Conservation (phyloP, 2,113 vertebrate genomes). For the Nothoprocta perdicaria region DNA sequence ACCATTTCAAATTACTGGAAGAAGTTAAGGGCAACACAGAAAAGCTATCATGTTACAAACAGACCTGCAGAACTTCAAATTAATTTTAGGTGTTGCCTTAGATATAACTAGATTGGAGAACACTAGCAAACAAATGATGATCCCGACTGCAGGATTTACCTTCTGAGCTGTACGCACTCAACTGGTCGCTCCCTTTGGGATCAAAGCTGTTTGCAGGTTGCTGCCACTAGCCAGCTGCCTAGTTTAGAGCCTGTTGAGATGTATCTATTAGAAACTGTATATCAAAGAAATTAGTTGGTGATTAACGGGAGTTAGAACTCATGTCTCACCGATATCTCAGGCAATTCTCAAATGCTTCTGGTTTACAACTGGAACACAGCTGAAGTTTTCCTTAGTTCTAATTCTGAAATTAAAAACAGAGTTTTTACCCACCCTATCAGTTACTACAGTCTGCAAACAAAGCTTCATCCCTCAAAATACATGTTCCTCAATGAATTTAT, state of each 20-base stretch:
- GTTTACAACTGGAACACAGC: not conserved
- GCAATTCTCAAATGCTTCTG: not conserved
- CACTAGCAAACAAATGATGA: not conserved
- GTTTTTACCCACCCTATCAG: not conserved
- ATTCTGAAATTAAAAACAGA: not conserved
- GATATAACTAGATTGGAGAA: not conserved
- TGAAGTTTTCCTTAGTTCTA: not conserved
- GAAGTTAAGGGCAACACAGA: not conserved
- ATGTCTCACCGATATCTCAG: rapidly evolving
- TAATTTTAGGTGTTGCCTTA: not conserved
- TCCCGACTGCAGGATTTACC: not conserved
- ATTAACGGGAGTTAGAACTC: not conserved
- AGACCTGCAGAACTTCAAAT: not conserved
- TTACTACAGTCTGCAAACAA: not conserved
- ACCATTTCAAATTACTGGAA: not conserved
- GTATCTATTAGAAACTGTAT: not conserved
- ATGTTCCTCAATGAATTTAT: not conserved
- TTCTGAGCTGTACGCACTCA: rapidly evolving
- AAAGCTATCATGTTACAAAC: not conserved
- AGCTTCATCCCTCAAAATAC: not conserved
- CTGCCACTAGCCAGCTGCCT: not conserved
- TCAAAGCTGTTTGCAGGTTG: rapidly evolving
- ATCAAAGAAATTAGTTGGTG: not conserved
- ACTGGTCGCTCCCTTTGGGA: not conserved
- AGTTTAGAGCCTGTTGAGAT: not conserved